Percentiles rank a stretch among this genome's conserved stretches.
These are phyloP conservation scores for Choristoneura rosaceana DNA, from an alignment of 2,888 invertebrate genomes.

Conservation along the genomic window DNA sequence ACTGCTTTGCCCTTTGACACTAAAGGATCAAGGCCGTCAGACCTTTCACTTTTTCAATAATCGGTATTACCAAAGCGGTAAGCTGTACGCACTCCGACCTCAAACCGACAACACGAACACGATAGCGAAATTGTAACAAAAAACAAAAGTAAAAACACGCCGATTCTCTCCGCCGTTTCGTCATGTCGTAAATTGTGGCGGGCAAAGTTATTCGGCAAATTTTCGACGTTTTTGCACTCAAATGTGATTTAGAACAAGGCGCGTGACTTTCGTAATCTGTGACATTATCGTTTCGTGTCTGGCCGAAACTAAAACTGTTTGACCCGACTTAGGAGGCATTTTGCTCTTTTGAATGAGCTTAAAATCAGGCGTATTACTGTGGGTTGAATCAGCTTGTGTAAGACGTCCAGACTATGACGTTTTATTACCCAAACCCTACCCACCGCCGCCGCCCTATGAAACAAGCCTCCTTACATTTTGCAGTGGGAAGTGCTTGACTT, in stretches of 20 bases:
- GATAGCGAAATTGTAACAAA: constrained; percentile 55
- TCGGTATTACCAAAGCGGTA: constrained; percentile 48
- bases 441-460: not conserved
- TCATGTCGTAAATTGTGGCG: constrained; percentile 61
- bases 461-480: not conserved
- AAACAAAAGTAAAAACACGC: constrained; percentile 57
- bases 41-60: constrained; percentile 56
- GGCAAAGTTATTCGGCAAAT: constrained; percentile 63
- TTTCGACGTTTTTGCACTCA: constrained; percentile 66
- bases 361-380: constrained; percentile 12
- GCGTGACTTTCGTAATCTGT: constrained; percentile 80
- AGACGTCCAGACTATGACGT: not conserved
- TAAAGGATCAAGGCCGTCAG: constrained; percentile 50
- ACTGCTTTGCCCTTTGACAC: constrained; percentile 53
- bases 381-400: not conserved
- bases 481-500: not conserved
- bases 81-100: constrained; percentile 62
- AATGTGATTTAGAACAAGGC: constrained; percentile 69
- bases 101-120: constrained; percentile 50
- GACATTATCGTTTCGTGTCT: constrained; percentile 78
- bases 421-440: not conserved
- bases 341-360: constrained; percentile 32
- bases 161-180: constrained; percentile 55
- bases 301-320: constrained; percentile 72
- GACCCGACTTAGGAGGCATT: constrained; percentile 67